Percentiles rank a stretch among this genome's conserved stretches.
Evolutionary conservation across 2,797 vertebrate genomes (phyloP).

Genomic region (Varecia variegata): DNA sequence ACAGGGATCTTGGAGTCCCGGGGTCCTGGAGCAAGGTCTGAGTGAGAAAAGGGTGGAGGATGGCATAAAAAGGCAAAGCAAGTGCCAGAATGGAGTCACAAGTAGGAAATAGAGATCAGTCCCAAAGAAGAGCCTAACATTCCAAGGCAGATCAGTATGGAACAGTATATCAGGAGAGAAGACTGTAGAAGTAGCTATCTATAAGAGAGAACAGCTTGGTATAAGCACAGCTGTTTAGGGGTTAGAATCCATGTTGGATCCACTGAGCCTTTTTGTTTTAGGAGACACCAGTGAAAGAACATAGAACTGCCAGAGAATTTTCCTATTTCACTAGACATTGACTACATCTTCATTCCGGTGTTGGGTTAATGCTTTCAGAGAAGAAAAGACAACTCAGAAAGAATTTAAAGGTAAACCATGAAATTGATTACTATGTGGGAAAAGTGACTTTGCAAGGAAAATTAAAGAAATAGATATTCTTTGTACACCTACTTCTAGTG

Average conservation of each 20-base stretch:
- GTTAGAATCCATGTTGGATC: not conserved
- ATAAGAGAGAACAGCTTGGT: not conserved
- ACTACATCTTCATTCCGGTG: not conserved
- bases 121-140: not conserved
- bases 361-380: not conserved
- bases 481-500: not conserved
- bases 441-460: slow-evolving; percentile 8
- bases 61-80: not conserved
- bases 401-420: slow-evolving; percentile 22
- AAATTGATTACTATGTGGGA: not conserved
- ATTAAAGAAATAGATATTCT: not conserved
- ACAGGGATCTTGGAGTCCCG: not conserved
- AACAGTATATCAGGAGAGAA: not conserved
- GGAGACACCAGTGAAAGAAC: not conserved
- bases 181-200: not conserved
- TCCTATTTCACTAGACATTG: not conserved
- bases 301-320: not conserved
- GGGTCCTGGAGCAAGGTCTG: not conserved
- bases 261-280: not conserved
- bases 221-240: not conserved
- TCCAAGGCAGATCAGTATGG: not conserved
- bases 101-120: not conserved
- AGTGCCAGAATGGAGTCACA: not conserved
- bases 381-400: not conserved
- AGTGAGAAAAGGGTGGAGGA: not conserved